Evolutionary conservation across 2,888 invertebrate species (phyloP).

Genomic region (Limnephilus auricula): DNA sequence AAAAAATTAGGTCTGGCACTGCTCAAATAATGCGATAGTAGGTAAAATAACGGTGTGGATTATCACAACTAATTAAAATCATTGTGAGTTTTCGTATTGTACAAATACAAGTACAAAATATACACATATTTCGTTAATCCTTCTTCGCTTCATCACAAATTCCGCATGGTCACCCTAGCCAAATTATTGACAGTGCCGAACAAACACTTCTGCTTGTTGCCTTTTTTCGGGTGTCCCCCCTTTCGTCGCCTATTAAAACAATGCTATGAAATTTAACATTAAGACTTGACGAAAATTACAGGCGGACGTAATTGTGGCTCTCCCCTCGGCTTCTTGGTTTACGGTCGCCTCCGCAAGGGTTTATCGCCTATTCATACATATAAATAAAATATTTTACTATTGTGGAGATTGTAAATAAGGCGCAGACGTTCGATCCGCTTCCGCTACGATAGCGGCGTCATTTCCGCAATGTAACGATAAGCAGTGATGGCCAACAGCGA

Average conservation of each 20-base stretch:
- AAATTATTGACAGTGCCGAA: constrained; percentile 16
- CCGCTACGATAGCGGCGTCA: constrained; percentile 27
- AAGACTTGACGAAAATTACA: constrained; percentile 65
- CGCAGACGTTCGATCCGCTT: constrained; percentile 50
- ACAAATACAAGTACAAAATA: background rate
- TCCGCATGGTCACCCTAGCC: background rate
- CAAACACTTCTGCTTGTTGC: constrained; percentile 49
- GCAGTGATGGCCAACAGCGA: background rate
- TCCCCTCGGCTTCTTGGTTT: constrained; percentile 35
- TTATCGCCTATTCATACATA: constrained; percentile 65
- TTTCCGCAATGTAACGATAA: constrained; percentile 34
- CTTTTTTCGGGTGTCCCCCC: constrained; percentile 50
- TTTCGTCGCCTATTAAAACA: constrained; percentile 62
- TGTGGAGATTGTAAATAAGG: constrained; percentile 56
- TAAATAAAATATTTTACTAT: constrained; percentile 66
- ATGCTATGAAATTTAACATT: constrained; percentile 65
- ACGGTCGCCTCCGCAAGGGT: constrained; percentile 39
- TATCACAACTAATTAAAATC: background rate
- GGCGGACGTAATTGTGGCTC: constrained; percentile 62
- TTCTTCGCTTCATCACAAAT: background rate
- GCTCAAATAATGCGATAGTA: no score
- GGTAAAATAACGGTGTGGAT: no score
- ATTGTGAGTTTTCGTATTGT: background rate
- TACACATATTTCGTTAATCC: background rate
- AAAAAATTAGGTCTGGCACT: no score